Conservation (phyloP, 2,888 invertebrate genomes). For the Muscina levida region DNA sequence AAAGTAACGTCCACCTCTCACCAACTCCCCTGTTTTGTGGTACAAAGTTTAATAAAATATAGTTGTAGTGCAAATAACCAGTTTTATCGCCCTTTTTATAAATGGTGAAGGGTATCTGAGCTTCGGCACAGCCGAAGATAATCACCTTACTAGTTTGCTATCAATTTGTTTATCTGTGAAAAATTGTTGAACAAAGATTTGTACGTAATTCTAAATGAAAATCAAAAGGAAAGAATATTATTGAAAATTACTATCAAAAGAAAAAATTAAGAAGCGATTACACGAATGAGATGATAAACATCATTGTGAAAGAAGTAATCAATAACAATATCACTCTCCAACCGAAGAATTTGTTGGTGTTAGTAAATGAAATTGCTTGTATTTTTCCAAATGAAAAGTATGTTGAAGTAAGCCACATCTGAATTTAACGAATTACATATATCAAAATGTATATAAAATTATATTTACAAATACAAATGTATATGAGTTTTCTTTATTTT, state of each 20-base stretch:
- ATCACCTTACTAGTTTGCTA: too few species aligned
- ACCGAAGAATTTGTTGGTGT: constrained; percentile 34
- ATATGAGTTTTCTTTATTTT: too few species aligned
- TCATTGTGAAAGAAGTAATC: constrained; percentile 45
- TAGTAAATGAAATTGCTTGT: constrained; percentile 20
- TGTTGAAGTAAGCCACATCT: constrained; percentile 30
- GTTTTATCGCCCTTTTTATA: too few species aligned
- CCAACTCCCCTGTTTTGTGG: too few species aligned
- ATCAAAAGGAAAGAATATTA: constrained; percentile 37
- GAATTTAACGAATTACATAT: not conserved
- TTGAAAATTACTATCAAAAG: constrained; percentile 25
- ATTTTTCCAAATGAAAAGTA: constrained; percentile 38
- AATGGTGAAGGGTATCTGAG: too few species aligned
- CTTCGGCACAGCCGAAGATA: too few species aligned
- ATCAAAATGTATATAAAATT: not conserved
- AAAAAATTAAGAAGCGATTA: constrained; percentile 36
- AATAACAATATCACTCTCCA: constrained; percentile 33
- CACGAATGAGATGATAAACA: constrained; percentile 45
- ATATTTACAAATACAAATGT: too few species aligned
- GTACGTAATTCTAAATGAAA: constrained; percentile 26
- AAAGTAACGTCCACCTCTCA: too few species aligned
- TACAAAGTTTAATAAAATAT: too few species aligned
- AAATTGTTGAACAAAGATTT: too few species aligned
- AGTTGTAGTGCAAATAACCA: too few species aligned
- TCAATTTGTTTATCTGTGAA: too few species aligned